Conservation (phyloP, 2,797 vertebrate species). For the Schizothorax lantsangensis region DNA sequence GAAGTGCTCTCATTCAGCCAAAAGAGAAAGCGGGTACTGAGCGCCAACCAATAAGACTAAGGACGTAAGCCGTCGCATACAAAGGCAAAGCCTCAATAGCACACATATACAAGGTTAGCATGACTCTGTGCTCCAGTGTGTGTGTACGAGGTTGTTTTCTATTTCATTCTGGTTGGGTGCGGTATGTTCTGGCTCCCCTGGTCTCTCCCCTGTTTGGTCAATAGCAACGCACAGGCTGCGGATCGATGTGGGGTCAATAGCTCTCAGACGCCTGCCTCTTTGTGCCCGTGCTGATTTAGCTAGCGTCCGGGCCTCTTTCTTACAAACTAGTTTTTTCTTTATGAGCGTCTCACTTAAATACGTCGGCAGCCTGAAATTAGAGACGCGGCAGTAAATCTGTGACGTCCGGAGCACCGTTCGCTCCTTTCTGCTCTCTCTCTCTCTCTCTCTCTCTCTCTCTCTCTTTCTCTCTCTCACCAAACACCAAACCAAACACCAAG, state of each 20-base stretch:
- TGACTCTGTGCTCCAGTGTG: slow-evolving; percentile 24
- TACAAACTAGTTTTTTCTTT: slow-evolving; percentile 56
- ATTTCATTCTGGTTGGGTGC: slow-evolving; percentile 71
- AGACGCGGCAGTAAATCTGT: slow-evolving; percentile 76
- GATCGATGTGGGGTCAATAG: slow-evolving; percentile 86
- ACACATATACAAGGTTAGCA: slow-evolving; percentile 77
- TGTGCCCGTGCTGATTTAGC: slow-evolving; percentile 85
- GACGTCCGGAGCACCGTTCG: slow-evolving; percentile 42
- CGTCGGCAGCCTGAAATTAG: slow-evolving; percentile 75
- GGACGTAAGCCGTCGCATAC: slow-evolving; percentile 31
- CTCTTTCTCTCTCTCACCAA: slow-evolving; percentile 36
- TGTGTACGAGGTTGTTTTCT: slow-evolving; percentile 76
- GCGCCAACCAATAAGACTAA: slow-evolving; percentile 38
- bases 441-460: neutral
- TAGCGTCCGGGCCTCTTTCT: slow-evolving; percentile 74
- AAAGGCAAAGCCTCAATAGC: slow-evolving; percentile 35
- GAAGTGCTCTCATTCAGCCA: slow-evolving; percentile 62
- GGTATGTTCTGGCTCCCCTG: slow-evolving; percentile 76
- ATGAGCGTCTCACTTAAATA: slow-evolving; percentile 77
- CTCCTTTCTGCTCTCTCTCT: neutral
- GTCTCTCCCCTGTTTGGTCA: slow-evolving; percentile 84
- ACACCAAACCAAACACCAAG: slow-evolving; percentile 22
- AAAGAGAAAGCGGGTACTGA: slow-evolving; percentile 33
- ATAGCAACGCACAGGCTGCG: slow-evolving; percentile 81
- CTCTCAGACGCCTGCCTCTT: slow-evolving; percentile 85